Evolutionary conservation across 2,797 vertebrate genomes (phyloP), one percentile per base, ranked within the genome.

Genomic region (Lerista edwardsae): DNA sequence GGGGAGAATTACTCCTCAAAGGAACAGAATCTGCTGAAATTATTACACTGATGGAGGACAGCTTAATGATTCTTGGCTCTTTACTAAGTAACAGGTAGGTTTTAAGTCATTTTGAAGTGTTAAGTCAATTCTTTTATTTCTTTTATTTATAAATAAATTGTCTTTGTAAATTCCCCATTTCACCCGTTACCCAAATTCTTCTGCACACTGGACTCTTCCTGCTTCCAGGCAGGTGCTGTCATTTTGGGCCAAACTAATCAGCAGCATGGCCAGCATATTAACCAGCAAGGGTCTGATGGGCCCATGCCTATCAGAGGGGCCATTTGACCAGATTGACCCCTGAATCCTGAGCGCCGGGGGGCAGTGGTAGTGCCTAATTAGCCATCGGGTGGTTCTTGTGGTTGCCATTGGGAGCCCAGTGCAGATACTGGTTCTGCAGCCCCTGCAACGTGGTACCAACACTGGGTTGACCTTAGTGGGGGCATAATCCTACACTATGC

Each of bases 41-140:
- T 34, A 91, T 96, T 88, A 84, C 74, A 0, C 62, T 94, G 84
- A 96, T 97, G 96, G 96, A 97, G 83, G 96, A 97, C n/a, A 96
- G 95, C 86, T 94, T 97, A 91, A 96, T 97, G 95, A 1, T 96
- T 84, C 91, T 97, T 74, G 90, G 94, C 69, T 97, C 96, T 85
- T 94, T 97, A 83, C 79, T 96, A 65, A 96, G 91, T 84, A 97
- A 96, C 78, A 96, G 96, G 96, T 97, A 95, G 79, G 14, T 89
- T 91, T 61, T 73, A 25, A 87, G 80, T 57, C 27, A 51, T 29
- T 79, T 69, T 41, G 21, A 17, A 27, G n/a, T 36, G 21, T 80
- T 80, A 29, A 36, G 23, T n/a, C n/a, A n/a, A n/a, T n/a, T n/a
- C n/a, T n/a, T n/a, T n/a, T n/a, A 4, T 55, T 55, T 17, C 51